Conservation (phyloP, 64 coral and sea anemone genomes). For the Cladopsammia gracilis region DNA sequence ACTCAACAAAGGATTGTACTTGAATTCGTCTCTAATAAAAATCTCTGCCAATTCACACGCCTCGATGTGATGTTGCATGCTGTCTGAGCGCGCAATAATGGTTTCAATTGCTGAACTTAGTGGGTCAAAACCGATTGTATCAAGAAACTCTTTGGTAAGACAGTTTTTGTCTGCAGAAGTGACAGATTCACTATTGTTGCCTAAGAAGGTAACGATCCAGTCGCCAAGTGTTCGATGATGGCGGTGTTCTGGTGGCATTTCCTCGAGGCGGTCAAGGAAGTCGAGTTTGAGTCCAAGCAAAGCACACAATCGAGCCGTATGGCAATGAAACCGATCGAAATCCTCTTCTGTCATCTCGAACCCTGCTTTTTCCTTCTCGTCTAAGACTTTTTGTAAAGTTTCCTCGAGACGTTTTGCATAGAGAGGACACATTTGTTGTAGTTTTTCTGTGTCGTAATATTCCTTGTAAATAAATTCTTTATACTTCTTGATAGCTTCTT, state of each 20-base stretch:
- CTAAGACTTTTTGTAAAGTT: background rate
- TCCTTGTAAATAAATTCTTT: slow-evolving; percentile 14
- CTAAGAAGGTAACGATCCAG: background rate
- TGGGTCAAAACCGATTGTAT: slow-evolving; percentile 12
- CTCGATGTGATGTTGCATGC: slow-evolving; percentile 11
- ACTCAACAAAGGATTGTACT: background rate
- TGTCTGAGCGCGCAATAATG: slow-evolving; percentile 5
- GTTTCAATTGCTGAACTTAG: background rate
- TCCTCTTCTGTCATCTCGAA: slow-evolving; percentile 24
- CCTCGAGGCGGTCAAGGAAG: background rate
- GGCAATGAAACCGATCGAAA: background rate
- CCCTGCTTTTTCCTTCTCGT: slow-evolving; percentile 17
- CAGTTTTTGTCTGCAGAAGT: background rate
- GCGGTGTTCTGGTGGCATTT: background rate
- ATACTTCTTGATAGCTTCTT: slow-evolving; percentile 15
- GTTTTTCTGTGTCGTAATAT: background rate
- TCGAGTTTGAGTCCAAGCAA: slow-evolving; percentile 16
- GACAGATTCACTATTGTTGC: background rate
- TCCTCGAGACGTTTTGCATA: background rate
- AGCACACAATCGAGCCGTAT: background rate
- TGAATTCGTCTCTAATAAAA: slow-evolving; percentile 31
- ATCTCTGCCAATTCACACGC: slow-evolving; percentile 8
- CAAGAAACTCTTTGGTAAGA: slow-evolving; percentile 15
- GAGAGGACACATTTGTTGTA: background rate
- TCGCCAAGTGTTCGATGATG: background rate